Conservation (phyloP, 2,113 vertebrate genomes). For the Sander vitreus region DNA sequence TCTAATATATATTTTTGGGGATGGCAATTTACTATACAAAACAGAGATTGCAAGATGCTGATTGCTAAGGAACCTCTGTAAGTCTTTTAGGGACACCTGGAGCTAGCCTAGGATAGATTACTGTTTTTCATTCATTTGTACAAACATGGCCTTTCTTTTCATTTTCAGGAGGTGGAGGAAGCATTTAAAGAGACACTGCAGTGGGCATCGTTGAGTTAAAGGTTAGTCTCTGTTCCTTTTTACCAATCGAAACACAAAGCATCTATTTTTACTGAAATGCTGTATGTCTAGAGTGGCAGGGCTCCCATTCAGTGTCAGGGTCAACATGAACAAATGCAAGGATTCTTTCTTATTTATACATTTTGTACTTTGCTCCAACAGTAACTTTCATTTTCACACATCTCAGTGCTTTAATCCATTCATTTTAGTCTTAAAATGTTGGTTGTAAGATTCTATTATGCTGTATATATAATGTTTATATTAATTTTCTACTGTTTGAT, state of each 20-base stretch:
- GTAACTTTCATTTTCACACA: not conserved
- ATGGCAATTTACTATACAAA: not conserved
- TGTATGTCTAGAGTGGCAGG: constrained; percentile 22
- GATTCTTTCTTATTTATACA: not conserved
- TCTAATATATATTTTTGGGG: too few species aligned
- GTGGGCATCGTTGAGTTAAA: constrained; percentile 55
- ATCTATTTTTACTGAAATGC: constrained; percentile 53
- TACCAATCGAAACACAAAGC: not conserved
- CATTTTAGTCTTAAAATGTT: not conserved
- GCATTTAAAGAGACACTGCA: constrained; percentile 13
- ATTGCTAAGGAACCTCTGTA: not conserved
- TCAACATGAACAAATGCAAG: not conserved
- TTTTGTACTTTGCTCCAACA: not conserved
- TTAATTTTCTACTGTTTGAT: not conserved
- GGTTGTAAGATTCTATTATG: not conserved
- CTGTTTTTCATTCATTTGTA: not conserved
- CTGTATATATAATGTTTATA: not conserved
- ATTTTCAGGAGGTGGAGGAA: constrained; percentile 35
- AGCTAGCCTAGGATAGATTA: not conserved
- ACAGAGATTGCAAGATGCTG: not conserved
- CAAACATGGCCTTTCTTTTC: constrained; percentile 60
- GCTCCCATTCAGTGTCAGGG: constrained; percentile 14
- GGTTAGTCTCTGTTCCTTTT: constrained; percentile 63
- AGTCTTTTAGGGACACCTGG: not conserved
- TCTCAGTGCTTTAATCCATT: not conserved